A percentile compares a stretch with the other conserved stretches of the same genome.
These are phyloP conservation scores for Streblospio benedicti DNA, from an alignment of 1,140 invertebrate genomes.

Conservation along the genomic window DNA sequence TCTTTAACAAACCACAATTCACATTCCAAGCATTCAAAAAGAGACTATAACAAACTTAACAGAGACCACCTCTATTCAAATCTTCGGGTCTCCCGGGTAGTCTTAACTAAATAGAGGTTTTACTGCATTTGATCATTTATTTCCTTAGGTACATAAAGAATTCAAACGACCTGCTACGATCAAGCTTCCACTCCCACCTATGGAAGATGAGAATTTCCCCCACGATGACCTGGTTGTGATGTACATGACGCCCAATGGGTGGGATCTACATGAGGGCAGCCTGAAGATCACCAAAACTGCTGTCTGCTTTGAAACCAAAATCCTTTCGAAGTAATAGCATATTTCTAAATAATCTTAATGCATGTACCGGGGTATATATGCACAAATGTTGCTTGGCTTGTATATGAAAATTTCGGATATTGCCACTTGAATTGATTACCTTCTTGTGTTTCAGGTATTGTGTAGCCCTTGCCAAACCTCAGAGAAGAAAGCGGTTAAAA, in stretches of 20 bases:
- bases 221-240: slow-evolving; percentile 27
- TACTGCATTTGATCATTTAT: too few relatives aligned
- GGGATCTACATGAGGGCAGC: slow-evolving; percentile 30
- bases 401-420: too few relatives aligned
- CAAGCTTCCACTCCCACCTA: slow-evolving; percentile 30
- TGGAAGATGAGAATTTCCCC: slow-evolving; percentile 15
- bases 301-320: slow-evolving; percentile 36
- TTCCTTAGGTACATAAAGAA: slow-evolving; percentile 10
- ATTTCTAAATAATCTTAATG: not conserved
- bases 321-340: slow-evolving; percentile 30
- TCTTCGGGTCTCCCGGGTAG: too few relatives aligned
- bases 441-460: slow-evolving; percentile 33
- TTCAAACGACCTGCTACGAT: slow-evolving; percentile 36
- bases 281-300: slow-evolving; percentile 36
- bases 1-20: too few relatives aligned
- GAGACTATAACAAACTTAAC: too few relatives aligned
- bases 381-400: too few relatives aligned
- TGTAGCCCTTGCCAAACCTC: slow-evolving; percentile 32
- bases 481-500: slow-evolving; percentile 28
- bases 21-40: too few relatives aligned
- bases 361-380: too few relatives aligned
- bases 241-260: slow-evolving; percentile 24
- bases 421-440: too few relatives aligned
- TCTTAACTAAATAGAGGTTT: too few relatives aligned
- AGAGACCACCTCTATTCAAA: too few relatives aligned